Percentiles rank a stretch among this genome's conserved stretches.
phyloP scores from a whole-genome alignment of 2,888 invertebrate genomes.

The Eledona agricola region DNA sequence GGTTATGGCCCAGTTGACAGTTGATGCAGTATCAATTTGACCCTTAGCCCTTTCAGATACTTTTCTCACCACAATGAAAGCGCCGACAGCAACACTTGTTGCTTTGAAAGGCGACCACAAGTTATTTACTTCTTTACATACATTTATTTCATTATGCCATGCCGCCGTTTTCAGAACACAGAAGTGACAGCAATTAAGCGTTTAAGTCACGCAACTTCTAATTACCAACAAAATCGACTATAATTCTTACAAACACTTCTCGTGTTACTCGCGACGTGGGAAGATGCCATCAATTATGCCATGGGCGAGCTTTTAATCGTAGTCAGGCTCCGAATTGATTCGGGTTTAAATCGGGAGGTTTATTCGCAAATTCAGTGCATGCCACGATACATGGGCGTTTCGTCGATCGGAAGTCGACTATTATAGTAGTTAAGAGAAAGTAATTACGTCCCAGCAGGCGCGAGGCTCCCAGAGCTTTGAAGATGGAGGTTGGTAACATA shows the following conservation, averaged over 20 bases:
- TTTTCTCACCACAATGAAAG: slow-evolving; percentile 24
- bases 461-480: no score
- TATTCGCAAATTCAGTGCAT: no score
- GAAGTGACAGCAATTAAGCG: slow-evolving; percentile 4
- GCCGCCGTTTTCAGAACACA: slow-evolving; percentile 10
- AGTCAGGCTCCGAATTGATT: no score
- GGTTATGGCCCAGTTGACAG: no score
- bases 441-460: neutral
- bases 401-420: slow-evolving; percentile 2
- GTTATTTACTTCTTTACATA: slow-evolving; percentile 6
- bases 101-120: slow-evolving; percentile 4
- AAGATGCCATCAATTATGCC: no score
- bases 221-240: slow-evolving; percentile 4
- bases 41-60: slow-evolving; percentile 4
- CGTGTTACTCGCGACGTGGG: neutral
- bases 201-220: slow-evolving; percentile 7
- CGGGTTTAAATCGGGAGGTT: no score
- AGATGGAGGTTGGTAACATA: no score
- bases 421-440: slow-evolving; percentile 2
- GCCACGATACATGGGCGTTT: no score
- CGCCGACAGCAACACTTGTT: slow-evolving; percentile 16
- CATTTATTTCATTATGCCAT: slow-evolving; percentile 3
- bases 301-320: no score
- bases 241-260: neutral
- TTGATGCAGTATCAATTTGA: slow-evolving; percentile 11